These are phyloP conservation scores for Ceratotherium simum DNA, from an alignment of 2,113 vertebrate genomes.

Conservation along the genomic window DNA sequence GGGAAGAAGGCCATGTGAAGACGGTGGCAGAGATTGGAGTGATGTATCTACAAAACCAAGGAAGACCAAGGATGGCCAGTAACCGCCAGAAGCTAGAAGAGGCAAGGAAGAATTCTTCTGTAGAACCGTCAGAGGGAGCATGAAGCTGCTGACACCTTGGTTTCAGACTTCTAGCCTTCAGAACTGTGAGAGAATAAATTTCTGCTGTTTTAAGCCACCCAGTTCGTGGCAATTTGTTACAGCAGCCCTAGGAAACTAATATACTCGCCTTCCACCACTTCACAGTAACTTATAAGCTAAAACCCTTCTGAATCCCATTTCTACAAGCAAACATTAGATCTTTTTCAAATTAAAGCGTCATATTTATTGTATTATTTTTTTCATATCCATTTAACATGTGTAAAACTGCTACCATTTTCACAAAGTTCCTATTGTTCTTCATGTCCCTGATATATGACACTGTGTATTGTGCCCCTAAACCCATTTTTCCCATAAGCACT, in stretches of 20 bases:
- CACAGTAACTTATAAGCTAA: not conserved
- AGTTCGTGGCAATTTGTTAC: not conserved
- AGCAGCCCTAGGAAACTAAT: not conserved
- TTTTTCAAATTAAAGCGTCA: not conserved
- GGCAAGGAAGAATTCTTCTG: not conserved
- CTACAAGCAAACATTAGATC: not conserved
- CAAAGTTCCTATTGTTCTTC: not conserved
- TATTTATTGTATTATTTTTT: not conserved
- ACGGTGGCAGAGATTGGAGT: not conserved
- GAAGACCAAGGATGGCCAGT: not conserved
- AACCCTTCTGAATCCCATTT: not conserved
- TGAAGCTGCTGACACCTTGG: not conserved
- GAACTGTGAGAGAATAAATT: not conserved
- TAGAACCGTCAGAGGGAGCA: not conserved
- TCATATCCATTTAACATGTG: not conserved
- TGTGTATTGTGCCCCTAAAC: not conserved
- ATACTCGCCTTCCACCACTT: not conserved
- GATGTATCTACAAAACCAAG: not conserved
- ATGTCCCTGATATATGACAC: not conserved
- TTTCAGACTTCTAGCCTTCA: not conserved
- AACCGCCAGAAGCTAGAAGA: not conserved
- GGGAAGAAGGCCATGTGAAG: not conserved
- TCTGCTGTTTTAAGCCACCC: not conserved
- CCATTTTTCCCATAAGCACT: not conserved
- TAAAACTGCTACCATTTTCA: slow-evolving; percentile 12